Evolutionary conservation across 2,113 vertebrate genomes (phyloP), one percentile per base, ranked within the genome.

Genomic region (Scortum barcoo): DNA sequence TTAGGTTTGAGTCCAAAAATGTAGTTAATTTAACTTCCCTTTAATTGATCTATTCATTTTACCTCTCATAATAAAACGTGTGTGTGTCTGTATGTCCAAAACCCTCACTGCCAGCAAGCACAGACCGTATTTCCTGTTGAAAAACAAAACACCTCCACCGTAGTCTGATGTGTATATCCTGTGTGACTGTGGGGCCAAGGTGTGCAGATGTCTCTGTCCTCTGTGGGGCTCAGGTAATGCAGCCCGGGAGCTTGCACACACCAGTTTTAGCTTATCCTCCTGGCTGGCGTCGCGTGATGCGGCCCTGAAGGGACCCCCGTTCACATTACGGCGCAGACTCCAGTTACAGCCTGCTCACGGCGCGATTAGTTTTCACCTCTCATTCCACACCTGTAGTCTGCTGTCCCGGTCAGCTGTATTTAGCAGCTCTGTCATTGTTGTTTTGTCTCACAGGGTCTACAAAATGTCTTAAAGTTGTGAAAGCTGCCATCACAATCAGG

Each of bases 281-380:
- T 76, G 81, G 66, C 80, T 83, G 79, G 62, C 46, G 76, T 80
- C 61, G 65, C 48, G 16, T 62, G 68, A 54, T 76, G 68, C 14
- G 13, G 38, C 36, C 67, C 36, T 33, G 26, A 77, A 80, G 72
- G 28, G 40, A 46, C 70, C 63, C 63, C 61, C n/a, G 72, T 80
- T 92, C 90, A 73, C 54, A 36, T 92, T 84, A 90, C 92, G 80
- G 20, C 28, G 26, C 65, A 40, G 76, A 76, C 67, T 93, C 90
- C 78, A 40, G 89, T 93, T 93, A 87, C 92, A 81, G 54, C 48
- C 74, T 17, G 68, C 68, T 73, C 78, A 48, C 86, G 63, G 67
- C 0, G 61, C 74, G 87, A 73, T 92, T 78, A 69, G 44, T 72
- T 90, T 85, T 82, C 87, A 79, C 46, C 68, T 63, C 44, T 36